phyloP scores from a whole-genome alignment of 2,888 invertebrate genomes.

The Eristalis pertinax region DNA sequence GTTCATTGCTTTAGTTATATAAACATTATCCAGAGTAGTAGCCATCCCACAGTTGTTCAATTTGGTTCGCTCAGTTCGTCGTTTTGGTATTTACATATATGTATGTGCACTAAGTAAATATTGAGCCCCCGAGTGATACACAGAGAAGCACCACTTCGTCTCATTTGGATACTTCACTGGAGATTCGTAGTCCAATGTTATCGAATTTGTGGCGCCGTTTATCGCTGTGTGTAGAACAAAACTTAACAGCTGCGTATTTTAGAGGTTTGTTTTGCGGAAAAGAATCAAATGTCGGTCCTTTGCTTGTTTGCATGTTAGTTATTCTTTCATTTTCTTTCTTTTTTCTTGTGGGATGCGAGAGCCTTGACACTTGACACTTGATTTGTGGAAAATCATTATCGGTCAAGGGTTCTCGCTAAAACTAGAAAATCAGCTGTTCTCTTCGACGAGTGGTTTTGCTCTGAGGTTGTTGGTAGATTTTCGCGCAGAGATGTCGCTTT shows the following conservation, averaged over 20 bases:
- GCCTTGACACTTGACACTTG: slow-evolving; percentile 4
- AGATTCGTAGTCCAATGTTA: slow-evolving; percentile 81
- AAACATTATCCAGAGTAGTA: slow-evolving; percentile 39
- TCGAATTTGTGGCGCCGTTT: slow-evolving; percentile 84
- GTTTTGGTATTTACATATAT: neutral
- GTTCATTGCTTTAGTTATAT: slow-evolving; percentile 55
- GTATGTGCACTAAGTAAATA: slow-evolving; percentile 42
- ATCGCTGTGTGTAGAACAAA: slow-evolving; percentile 84
- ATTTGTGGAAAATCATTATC: slow-evolving; percentile 60
- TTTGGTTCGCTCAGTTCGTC: slow-evolving; percentile 18
- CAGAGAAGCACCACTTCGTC: slow-evolving; percentile 11
- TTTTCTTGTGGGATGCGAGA: neutral
- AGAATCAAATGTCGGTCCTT: slow-evolving; percentile 16
- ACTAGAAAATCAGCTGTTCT: slow-evolving; percentile 37
- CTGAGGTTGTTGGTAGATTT: slow-evolving; percentile 18
- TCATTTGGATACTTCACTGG: slow-evolving; percentile 14
- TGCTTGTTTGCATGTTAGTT: slow-evolving; percentile 47
- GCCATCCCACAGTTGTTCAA: slow-evolving; percentile 14
- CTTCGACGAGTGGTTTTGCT: slow-evolving; percentile 37
- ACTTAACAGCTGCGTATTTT: slow-evolving; percentile 86
- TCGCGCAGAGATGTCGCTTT: slow-evolving; percentile 50
- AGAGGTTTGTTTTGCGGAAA: slow-evolving; percentile 82
- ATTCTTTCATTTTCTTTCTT: slow-evolving; percentile 2
- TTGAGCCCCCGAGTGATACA: slow-evolving; percentile 17
- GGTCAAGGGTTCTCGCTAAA: neutral